Percentiles rank a stretch among this genome's conserved stretches.
Conservation (phyloP, 1,140 invertebrate species). For the Lanistes nyassanus region DNA sequence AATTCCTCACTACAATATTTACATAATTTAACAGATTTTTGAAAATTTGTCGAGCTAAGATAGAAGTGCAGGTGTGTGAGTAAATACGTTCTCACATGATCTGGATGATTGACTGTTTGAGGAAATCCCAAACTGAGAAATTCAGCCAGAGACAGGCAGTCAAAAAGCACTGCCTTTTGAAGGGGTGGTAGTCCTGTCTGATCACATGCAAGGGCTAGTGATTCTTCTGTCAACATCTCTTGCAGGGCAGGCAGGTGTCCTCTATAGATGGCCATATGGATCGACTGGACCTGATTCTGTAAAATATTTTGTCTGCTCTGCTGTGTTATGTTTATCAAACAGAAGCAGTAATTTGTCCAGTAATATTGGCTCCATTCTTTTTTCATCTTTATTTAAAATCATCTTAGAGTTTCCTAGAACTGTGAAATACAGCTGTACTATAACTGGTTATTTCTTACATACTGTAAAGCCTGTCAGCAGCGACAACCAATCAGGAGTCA, state of each 20-base stretch:
- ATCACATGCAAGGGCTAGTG: slow-evolving; percentile 30
- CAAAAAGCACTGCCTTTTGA: slow-evolving; percentile 46
- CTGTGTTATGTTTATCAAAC: neutral
- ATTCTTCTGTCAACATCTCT: slow-evolving; percentile 35
- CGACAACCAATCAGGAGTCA: no score
- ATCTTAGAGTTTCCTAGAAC: no score
- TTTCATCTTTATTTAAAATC: no score
- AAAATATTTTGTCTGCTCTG: neutral
- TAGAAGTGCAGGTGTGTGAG: neutral
- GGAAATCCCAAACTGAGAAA: slow-evolving; percentile 18
- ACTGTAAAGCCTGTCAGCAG: no score
- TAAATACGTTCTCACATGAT: slow-evolving; percentile 33
- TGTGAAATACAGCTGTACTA: no score
- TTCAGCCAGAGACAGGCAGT: slow-evolving; percentile 14
- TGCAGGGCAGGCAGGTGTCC: slow-evolving; percentile 32
- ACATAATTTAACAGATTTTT: no score
- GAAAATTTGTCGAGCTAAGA: no score
- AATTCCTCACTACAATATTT: no score
- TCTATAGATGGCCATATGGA: slow-evolving; percentile 40
- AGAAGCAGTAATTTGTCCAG: no score
- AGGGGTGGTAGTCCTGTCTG: slow-evolving; percentile 43
- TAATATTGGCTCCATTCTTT: no score
- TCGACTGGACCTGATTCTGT: slow-evolving; percentile 36
- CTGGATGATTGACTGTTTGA: slow-evolving; percentile 34
- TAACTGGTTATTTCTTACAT: no score